Conservation (phyloP, 1,140 invertebrate genomes). For the Nasonia giraulti region DNA sequence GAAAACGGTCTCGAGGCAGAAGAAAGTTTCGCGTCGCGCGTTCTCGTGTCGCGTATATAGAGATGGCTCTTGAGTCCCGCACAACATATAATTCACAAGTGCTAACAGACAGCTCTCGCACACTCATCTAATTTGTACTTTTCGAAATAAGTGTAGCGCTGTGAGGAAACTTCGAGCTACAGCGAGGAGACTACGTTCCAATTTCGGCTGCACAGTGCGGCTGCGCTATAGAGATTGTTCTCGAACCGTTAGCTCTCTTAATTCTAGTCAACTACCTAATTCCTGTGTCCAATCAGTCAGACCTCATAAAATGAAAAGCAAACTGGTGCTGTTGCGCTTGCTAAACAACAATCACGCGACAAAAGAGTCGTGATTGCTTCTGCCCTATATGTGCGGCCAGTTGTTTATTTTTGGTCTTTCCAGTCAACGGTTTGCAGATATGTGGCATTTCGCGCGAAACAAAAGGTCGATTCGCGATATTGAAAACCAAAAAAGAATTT, state of each 20-base stretch:
- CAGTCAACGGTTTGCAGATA: too few relatives aligned
- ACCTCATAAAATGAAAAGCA: neutral
- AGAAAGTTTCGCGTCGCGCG: neutral
- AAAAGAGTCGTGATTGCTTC: too few relatives aligned
- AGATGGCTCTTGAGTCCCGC: neutral
- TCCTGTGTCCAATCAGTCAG: neutral
- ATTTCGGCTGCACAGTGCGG: neutral
- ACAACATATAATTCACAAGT: conserved; percentile 1
- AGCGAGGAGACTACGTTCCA: neutral
- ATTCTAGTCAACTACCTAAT: neutral
- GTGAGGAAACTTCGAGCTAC: neutral
- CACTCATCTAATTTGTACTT: neutral
- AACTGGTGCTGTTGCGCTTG: neutral
- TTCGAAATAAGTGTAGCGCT: neutral
- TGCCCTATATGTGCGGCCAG: too few relatives aligned
- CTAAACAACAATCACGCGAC: too few relatives aligned
- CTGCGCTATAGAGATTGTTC: neutral
- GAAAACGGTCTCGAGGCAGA: neutral
- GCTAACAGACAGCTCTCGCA: neutral
- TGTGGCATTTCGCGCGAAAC: too few relatives aligned
- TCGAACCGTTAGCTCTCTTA: neutral
- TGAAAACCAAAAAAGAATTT: too few relatives aligned
- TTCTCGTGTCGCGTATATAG: neutral
- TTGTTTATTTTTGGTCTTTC: too few relatives aligned
- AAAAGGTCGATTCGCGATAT: too few relatives aligned